phyloP scores from a whole-genome alignment of 2,797 vertebrate species.

The Rhincodon typus region DNA sequence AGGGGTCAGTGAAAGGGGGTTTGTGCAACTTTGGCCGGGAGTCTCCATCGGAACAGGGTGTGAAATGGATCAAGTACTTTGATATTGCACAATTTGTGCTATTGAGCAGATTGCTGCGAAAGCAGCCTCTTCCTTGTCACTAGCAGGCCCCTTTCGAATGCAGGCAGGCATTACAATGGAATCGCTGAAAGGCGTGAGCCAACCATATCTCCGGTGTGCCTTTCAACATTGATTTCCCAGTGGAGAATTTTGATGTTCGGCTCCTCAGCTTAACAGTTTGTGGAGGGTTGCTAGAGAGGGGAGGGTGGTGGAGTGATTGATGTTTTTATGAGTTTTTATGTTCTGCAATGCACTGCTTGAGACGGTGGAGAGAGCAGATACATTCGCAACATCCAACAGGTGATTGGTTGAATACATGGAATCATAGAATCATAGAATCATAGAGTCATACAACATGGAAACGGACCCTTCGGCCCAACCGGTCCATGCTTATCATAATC shows the following conservation, averaged over 20 bases:
- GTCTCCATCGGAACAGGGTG: background rate
- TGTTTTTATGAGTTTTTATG: background rate
- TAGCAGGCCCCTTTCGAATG: background rate
- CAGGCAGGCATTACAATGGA: background rate
- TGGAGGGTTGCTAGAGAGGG: too few species aligned
- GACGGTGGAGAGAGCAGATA: background rate
- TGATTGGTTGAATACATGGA: too few species aligned
- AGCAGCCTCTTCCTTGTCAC: background rate
- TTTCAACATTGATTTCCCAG: background rate
- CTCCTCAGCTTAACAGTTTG: background rate
- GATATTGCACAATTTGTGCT: background rate
- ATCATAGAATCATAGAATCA: too few species aligned
- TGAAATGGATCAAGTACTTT: background rate
- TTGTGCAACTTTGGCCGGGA: too few species aligned
- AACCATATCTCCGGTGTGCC: background rate
- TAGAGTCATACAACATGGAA: too few species aligned
- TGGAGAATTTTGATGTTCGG: background rate
- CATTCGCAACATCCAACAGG: too few species aligned
- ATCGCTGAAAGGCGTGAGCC: background rate
- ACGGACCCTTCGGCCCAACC: too few species aligned
- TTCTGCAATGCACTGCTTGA: background rate
- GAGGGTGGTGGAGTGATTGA: background rate
- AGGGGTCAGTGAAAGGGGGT: too few species aligned
- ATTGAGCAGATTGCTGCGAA: background rate
- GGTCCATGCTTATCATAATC: too few species aligned